Conservation (phyloP, 1,140 invertebrate genomes). For the Chelonus insularis region DNA sequence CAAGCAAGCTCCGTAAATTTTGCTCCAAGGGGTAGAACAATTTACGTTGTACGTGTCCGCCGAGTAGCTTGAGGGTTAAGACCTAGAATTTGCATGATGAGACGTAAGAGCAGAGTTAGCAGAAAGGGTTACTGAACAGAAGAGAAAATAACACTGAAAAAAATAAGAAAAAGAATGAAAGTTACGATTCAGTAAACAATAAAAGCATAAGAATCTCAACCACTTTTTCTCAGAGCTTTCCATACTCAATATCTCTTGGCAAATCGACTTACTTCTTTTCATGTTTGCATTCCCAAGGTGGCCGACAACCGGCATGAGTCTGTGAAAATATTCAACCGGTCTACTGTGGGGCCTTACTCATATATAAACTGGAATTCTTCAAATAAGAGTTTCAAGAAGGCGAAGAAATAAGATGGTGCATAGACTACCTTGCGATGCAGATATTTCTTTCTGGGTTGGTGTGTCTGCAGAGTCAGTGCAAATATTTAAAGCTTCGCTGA, state of each 20-base stretch:
- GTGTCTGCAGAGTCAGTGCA: conserved; percentile 2
- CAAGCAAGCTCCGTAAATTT: conserved; percentile 23
- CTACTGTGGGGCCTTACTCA: too few relatives aligned
- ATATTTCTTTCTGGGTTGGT: conserved; percentile 16
- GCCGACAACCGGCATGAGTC: conserved; percentile 2
- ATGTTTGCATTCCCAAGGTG: conserved; percentile 22
- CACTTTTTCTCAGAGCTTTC: conserved; percentile 6
- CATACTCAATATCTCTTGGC: conserved; percentile 8
- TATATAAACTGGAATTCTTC: too few relatives aligned
- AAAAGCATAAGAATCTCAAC: conserved; percentile 16
- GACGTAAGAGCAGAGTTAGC: conserved; percentile 4
- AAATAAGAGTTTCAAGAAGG: conserved; percentile 1
- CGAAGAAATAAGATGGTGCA: neutral
- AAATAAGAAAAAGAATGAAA: neutral
- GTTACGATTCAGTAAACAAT: conserved; percentile 23
- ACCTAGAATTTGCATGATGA: conserved; percentile 24
- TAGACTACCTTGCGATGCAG: conserved; percentile 10
- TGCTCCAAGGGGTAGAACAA: conserved; percentile 20
- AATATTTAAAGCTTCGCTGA: conserved; percentile 20
- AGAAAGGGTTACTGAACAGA: neutral
- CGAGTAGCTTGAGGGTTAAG: conserved; percentile 19
- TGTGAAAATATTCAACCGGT: conserved; percentile 12
- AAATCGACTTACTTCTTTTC: conserved; percentile 22
- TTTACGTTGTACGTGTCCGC: conserved; percentile 28
- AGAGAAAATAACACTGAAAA: neutral